These are phyloP conservation scores for Steinernema feltiae DNA, from an alignment of 1,140 invertebrate species.

Conservation along the genomic window DNA sequence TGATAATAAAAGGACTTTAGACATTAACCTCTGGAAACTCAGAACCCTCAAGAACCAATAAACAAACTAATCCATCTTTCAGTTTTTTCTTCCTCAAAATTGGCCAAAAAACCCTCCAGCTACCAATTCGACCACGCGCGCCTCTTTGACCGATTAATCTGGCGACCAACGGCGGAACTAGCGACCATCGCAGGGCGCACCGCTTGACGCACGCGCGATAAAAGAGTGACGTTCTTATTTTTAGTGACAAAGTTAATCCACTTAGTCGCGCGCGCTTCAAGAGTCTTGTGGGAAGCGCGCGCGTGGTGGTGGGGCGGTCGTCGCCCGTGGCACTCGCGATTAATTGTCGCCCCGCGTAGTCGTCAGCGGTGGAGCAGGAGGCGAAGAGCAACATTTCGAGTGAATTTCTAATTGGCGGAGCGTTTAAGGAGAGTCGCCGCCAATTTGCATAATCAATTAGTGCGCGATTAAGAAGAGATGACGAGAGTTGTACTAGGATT, in stretches of 20 bases:
- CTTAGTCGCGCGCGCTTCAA: neutral
- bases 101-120: too few relatives aligned
- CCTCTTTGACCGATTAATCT: neutral
- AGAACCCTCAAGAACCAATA: too few relatives aligned
- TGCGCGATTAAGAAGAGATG: neutral
- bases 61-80: too few relatives aligned
- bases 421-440: neutral
- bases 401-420: constrained; percentile 4
- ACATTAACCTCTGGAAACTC: too few relatives aligned
- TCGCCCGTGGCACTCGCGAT: too few relatives aligned
- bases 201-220: neutral
- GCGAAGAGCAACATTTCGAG: neutral
- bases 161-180: neutral
- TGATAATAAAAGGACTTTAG: too few relatives aligned
- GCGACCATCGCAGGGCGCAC: neutral
- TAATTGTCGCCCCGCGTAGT: too few relatives aligned
- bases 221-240: constrained; percentile 12
- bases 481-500: neutral
- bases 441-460: constrained; percentile 2
- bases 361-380: too few relatives aligned
- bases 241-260: constrained; percentile 9
- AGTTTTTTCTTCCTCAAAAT: too few relatives aligned
- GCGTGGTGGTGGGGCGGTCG: too few relatives aligned
- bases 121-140: too few relatives aligned
- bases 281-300: neutral